These are phyloP conservation scores for Phalacrocorax pelagicus DNA, from an alignment of 2,113 vertebrate genomes.

Conservation along the genomic window DNA sequence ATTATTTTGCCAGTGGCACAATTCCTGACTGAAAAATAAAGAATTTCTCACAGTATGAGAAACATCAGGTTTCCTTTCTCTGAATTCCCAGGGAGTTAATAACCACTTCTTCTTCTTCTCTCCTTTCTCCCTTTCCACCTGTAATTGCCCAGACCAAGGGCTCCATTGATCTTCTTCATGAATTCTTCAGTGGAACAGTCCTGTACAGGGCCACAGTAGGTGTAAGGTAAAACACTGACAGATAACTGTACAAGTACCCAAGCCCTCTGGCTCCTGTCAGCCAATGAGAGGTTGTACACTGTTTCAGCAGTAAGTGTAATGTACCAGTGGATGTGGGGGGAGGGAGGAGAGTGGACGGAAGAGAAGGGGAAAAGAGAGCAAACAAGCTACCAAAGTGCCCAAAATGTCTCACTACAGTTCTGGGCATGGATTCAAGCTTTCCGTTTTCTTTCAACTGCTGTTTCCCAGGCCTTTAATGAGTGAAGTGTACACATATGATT, in stretches of 20 bases:
- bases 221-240: neutral
- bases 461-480: neutral
- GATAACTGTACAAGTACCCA: neutral
- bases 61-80: neutral
- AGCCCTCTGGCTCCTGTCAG: neutral
- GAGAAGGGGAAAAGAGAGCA: neutral
- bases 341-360: accelerated
- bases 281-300: neutral
- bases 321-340: accelerated
- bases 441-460: neutral
- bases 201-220: accelerated
- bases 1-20: neutral
- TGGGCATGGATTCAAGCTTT: neutral
- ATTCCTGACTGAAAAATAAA: neutral
- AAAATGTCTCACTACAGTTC: neutral
- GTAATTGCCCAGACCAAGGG: neutral
- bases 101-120: neutral
- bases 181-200: neutral
- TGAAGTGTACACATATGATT: neutral
- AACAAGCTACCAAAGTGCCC: neutral
- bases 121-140: neutral
- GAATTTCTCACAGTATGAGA: neutral
- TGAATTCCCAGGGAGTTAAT: neutral
- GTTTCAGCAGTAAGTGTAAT: neutral
- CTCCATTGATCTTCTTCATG: neutral